These are phyloP conservation scores for Heliconius cydno DNA, from an alignment of 2,888 invertebrate species.

Conservation along the genomic window DNA sequence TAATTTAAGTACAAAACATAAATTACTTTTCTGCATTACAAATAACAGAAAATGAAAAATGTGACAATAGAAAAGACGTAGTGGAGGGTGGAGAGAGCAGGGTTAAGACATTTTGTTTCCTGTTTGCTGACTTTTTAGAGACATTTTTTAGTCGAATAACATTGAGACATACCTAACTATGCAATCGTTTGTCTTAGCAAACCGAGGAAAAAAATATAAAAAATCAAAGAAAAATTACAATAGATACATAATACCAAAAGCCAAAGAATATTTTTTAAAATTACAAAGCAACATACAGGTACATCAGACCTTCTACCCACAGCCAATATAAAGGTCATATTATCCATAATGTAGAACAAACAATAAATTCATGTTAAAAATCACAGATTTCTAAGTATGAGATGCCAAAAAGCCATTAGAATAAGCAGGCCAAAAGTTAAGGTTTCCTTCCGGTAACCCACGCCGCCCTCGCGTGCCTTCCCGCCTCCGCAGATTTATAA, in stretches of 20 bases:
- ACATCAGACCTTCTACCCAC: not conserved
- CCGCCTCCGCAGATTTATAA: conserved; percentile 62
- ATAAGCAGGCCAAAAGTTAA: conserved; percentile 62
- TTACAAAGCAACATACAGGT: not conserved
- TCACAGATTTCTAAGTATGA: conserved; percentile 28
- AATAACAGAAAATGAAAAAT: not conserved
- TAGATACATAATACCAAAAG: no score
- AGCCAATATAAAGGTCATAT: conserved; percentile 13
- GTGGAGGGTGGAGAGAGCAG: not conserved
- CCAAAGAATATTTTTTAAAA: not conserved
- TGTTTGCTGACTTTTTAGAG: no score
- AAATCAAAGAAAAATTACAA: no score
- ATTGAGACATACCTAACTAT: no score
- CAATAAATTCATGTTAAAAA: conserved; percentile 17
- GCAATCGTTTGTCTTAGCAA: no score
- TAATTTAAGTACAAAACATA: no score
- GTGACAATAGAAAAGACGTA: not conserved
- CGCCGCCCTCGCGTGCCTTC: conserved; percentile 62
- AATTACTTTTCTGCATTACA: no score
- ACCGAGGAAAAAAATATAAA: no score
- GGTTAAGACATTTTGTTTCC: no score
- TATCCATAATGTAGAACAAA: conserved; percentile 7
- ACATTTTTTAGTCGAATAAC: no score
- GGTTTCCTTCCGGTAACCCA: conserved; percentile 80
- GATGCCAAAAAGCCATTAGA: conserved; percentile 29